Base-by-base conservation (phyloP, 2,113 vertebrate species). In the Pavo muticus region DNA sequence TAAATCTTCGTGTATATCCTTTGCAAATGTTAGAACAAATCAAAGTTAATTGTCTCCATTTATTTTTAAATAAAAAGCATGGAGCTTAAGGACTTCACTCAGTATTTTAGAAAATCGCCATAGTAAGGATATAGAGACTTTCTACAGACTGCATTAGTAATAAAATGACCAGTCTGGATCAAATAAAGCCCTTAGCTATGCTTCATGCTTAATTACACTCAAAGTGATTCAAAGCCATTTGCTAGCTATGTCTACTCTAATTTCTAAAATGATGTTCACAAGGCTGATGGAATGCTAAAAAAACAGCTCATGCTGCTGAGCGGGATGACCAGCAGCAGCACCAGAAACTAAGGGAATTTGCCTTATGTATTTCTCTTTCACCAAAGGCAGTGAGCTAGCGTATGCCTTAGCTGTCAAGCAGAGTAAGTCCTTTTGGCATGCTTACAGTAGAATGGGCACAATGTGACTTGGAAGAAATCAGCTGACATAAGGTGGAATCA, bases 391-490 rank as follows among this genome's bases (percentile, higher is more conserved):
- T 79, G 63, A 84, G 75, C 95, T 95, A 84, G 70, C 82, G 37
- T 80, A 90, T 6, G 83, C 87, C 86, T 95, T 79, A 96, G 61
- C 94, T 97, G 90, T 97, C 97, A 98, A 94, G 94, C 24, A 92
- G 44, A 14, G 10, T 86, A 94, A 94, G 95, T 56, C 93, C 77
- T 97, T 77, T 96, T 94, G 95, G 95, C 37, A 24, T 48, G 47
- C 84, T 95, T 94, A 92, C 44, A 96, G 88, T 82, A 87, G 35
- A 96, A 91, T 14, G 40, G 75, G 47, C 6, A 16, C 0, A 0
- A 95, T 92, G 90, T 92, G 90, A 91, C 91, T 97, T 97, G 97
- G 96, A 97, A 98, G 72, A 91, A 96, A 97, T 95, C 95, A 93
- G 93, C 82, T 91, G 69, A 96, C 97, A 97, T 97, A 97, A 97